Percentiles rank a stretch among this genome's conserved stretches.
Evolutionary conservation across 2,888 invertebrate species (phyloP).

Genomic region (Tricholauxania praeusta): DNA sequence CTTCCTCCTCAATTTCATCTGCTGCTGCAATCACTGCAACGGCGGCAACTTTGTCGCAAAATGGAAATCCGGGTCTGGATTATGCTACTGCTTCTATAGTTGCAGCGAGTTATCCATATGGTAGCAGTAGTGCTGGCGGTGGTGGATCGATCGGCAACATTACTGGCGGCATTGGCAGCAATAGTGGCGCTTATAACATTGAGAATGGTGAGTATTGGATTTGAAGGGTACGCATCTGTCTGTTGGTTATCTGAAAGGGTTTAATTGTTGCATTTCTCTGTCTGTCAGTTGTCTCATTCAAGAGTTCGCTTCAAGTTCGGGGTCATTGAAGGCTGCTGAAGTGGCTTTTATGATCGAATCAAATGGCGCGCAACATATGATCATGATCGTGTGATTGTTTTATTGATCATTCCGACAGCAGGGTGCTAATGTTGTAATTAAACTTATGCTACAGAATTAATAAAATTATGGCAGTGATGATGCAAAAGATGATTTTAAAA

Average conservation of each 20-base stretch:
- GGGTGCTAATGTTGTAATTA: conserved; percentile 36
- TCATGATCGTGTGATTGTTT: conserved; percentile 26
- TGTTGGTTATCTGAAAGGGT: neutral
- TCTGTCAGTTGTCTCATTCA: conserved; percentile 2
- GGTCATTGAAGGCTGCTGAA: conserved; percentile 30
- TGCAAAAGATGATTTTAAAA: too few species aligned
- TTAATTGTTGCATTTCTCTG: conserved; percentile 12
- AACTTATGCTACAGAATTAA: neutral
- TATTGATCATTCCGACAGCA: conserved; percentile 37
- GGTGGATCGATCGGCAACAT: conserved; percentile 46
- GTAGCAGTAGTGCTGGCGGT: conserved; percentile 50
- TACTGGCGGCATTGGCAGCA: conserved; percentile 45
- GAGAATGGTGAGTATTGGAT: conserved; percentile 64
- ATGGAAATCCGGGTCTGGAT: conserved; percentile 56
- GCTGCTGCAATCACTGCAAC: conserved; percentile 40
- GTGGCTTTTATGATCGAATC: conserved; percentile 10
- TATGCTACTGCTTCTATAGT: conserved; percentile 62
- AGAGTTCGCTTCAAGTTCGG: conserved; percentile 20
- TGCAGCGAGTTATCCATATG: conserved; percentile 63
- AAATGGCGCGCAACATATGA: conserved; percentile 45
- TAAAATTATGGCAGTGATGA: too few species aligned
- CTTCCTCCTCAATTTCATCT: conserved; percentile 45
- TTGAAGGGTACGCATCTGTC: neutral
- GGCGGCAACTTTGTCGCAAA: conserved; percentile 57
- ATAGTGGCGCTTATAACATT: conserved; percentile 53